phyloP scores from a whole-genome alignment of 2,888 invertebrate genomes.

The Neuroscelio doddi region DNA sequence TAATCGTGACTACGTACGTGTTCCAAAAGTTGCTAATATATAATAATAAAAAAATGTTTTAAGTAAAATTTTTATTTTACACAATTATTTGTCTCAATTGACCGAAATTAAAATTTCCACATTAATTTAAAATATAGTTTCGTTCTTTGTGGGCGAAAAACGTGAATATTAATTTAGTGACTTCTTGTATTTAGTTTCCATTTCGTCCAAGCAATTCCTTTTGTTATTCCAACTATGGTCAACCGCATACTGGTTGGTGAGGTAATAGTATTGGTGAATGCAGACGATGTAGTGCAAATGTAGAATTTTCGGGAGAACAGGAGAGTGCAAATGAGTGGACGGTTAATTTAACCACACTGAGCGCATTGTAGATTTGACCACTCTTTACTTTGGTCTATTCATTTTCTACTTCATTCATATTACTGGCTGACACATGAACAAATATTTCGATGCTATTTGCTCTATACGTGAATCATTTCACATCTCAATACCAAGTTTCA shows the following conservation, averaged over 20 bases:
- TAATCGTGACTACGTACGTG: no score
- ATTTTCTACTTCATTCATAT: conserved; percentile 32
- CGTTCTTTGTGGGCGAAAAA: no score
- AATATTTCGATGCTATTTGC: conserved; percentile 26
- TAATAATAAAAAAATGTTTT: no score
- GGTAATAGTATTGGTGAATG: conserved; percentile 13
- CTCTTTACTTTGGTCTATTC: conserved; percentile 30
- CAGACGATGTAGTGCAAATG: conserved; percentile 22
- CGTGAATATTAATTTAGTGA: no score
- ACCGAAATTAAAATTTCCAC: no score
- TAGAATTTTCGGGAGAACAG: conserved; percentile 51
- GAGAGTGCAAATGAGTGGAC: conserved; percentile 64
- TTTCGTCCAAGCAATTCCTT: neutral
- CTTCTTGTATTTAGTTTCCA: no score
- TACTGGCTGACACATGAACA: conserved; percentile 26
- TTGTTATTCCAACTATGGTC: no score
- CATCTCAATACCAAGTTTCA: no score
- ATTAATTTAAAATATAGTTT: no score
- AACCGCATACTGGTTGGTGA: neutral
- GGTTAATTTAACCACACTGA: conserved; percentile 58
- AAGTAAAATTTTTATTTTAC: no score
- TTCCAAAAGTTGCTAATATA: no score
- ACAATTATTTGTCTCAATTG: no score
- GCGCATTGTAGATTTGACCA: conserved; percentile 50
- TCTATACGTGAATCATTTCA: conserved; percentile 25